phyloP scores from a whole-genome alignment of 2,888 invertebrate genomes.

The Acleris emargana region DNA sequence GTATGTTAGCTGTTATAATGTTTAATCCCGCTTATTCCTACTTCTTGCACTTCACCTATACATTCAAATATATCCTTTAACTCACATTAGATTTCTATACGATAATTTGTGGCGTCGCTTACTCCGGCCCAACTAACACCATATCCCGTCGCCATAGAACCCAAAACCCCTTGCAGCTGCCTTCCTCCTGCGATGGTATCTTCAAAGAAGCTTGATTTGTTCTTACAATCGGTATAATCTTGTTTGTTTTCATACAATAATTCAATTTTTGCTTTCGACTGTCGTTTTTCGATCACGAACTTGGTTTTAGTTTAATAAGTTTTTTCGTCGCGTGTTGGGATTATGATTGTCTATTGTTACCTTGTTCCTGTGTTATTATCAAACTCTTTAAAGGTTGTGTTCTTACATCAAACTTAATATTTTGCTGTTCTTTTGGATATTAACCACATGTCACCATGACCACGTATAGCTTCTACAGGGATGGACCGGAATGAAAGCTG shows the following conservation, averaged over 20 bases:
- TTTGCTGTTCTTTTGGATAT: too few relatives aligned
- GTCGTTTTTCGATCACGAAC: conserved; percentile 24
- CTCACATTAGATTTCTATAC: conserved; percentile 23
- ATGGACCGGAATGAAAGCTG: too few relatives aligned
- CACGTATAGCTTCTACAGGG: too few relatives aligned
- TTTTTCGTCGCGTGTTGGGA: conserved; percentile 12
- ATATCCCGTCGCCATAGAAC: neutral
- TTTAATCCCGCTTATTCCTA: neutral
- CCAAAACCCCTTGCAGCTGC: neutral
- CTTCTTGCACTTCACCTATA: neutral
- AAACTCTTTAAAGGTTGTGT: neutral
- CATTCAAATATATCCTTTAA: conserved; percentile 31
- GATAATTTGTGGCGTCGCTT: conserved; percentile 6
- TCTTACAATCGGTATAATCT: conserved; percentile 11
- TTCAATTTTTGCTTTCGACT: conserved; percentile 16
- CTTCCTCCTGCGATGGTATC: conserved; percentile 9
- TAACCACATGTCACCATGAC: too few relatives aligned
- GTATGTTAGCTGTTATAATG: too few relatives aligned
- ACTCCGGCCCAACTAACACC: neutral
- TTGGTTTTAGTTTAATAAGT: conserved; percentile 23
- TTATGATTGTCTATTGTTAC: neutral
- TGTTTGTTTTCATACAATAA: conserved; percentile 24
- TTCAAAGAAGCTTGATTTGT: conserved; percentile 14
- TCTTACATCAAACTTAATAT: too few relatives aligned
- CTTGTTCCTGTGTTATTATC: conserved; percentile 1